Conservation (phyloP, 2,888 invertebrate species). For the Aradus depressus region DNA sequence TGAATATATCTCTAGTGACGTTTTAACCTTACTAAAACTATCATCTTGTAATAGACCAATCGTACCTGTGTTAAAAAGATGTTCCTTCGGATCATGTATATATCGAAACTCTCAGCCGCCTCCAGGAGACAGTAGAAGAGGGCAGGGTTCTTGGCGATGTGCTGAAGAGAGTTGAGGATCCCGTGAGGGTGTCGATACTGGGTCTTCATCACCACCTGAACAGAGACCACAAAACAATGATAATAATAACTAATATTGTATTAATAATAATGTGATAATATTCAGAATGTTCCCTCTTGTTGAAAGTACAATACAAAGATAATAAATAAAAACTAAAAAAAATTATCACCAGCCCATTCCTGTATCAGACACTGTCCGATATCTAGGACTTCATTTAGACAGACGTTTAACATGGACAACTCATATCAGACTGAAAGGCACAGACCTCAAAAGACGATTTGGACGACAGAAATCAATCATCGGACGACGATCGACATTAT, state of each 20-base stretch:
- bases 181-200: constrained; percentile 76
- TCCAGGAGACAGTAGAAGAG: constrained; percentile 56
- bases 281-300: not conserved
- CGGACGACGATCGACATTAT: too few species aligned
- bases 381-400: too few species aligned
- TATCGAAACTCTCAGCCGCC: constrained; percentile 65
- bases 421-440: too few species aligned
- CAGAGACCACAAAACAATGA: constrained; percentile 16
- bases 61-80: constrained; percentile 52
- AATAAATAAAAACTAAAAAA: too few species aligned
- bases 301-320: not conserved
- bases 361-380: too few species aligned
- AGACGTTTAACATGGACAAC: too few species aligned
- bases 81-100: constrained; percentile 66
- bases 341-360: too few species aligned
- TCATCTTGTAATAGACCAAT: too few species aligned
- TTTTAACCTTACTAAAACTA: too few species aligned
- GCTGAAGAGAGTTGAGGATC: constrained; percentile 64
- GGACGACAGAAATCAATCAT: too few species aligned
- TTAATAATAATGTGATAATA: not conserved
- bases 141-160: constrained; percentile 42
- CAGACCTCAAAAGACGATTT: too few species aligned
- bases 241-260: constrained; percentile 1
- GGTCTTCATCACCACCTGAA: constrained; percentile 65
- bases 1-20: too few species aligned